Base-by-base conservation (phyloP, 2,797 vertebrate genomes). In the Spinus olivaceus region DNA sequence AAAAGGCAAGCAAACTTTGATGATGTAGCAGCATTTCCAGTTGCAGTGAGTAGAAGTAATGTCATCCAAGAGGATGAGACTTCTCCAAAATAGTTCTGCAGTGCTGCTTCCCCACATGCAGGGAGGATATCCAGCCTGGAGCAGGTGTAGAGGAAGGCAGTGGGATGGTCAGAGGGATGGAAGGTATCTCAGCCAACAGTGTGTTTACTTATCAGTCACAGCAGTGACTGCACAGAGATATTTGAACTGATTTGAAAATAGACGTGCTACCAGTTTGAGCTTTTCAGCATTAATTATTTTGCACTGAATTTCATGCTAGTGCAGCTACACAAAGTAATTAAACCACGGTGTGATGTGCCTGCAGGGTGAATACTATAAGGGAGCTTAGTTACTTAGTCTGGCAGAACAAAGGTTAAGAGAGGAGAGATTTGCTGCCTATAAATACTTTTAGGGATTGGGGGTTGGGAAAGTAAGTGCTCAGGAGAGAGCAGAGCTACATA, bases 341-440 rank as follows among this genome's bases (percentile, higher is more conserved):
- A 92, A 91, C 51, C 63, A 44, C 0, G 6, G 81, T 70, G 88
- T 86, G 85, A 87, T 84, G 73, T 95, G 94, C 94, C 95, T 69
- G 70, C 70, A 63, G 90, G 90, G 92, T 73, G 86, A 93, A 76
- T 94, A 84, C 79, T 94, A 2, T 57, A 70, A 94, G 86, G 87
- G 70, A 96, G 64, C 83, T 94, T 72, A 81, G 88, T 81, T 94
- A 91, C 79, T 90, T 88, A 86, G 70, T 88, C 83, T 95, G 94
- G 94, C 92, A 95, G 93, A 94, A 94, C 95, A 95, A 94, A 96
- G 93, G 95, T 95, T 96, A 96, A 96, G 92, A 92, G 80, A 95
- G 56, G 82, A 95, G 86, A 93, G 90, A 88, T 88, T 92, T 90
- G 80, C 86, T 95, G 94, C 90, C 95, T 96, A 90, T 84, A 96